phyloP scores from a whole-genome alignment of 2,113 vertebrate species.

The Haemorhous mexicanus region DNA sequence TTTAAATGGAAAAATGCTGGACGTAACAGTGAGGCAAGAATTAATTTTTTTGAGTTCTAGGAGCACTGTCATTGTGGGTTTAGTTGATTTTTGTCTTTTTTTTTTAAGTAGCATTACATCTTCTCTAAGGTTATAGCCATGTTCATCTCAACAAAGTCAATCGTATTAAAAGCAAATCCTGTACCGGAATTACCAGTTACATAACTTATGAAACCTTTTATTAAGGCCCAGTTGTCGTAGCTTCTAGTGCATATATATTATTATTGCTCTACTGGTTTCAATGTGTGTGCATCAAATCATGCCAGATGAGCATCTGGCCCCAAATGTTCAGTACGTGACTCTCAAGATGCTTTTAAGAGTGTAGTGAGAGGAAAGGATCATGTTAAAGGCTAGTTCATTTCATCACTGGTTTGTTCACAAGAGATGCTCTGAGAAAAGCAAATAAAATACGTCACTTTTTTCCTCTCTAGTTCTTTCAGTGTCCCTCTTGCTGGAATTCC shows the following conservation, averaged over 20 bases:
- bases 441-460: neutral
- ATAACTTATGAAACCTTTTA: constrained; percentile 28
- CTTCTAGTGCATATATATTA: neutral
- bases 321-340: neutral
- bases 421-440: neutral
- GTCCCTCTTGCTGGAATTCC: neutral
- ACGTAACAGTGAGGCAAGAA: neutral
- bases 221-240: neutral
- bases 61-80: neutral
- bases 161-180: constrained; percentile 48
- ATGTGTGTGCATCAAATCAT: neutral
- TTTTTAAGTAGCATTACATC: neutral
- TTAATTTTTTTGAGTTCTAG: neutral
- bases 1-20: neutral
- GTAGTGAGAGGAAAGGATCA: neutral
- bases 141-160: neutral
- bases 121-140: neutral
- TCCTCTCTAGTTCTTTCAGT: neutral
- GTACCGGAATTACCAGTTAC: constrained; percentile 13
- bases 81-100: neutral
- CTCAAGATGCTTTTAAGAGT: constrained; percentile 22
- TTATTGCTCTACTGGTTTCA: neutral
- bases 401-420: neutral
- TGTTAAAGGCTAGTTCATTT: neutral
- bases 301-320: constrained; percentile 35